Evolutionary conservation across 37 sponge, comb jelly and placozoan genomes (phyloP), one percentile per base, ranked within the genome.

Genomic region (Beroe ovata): DNA sequence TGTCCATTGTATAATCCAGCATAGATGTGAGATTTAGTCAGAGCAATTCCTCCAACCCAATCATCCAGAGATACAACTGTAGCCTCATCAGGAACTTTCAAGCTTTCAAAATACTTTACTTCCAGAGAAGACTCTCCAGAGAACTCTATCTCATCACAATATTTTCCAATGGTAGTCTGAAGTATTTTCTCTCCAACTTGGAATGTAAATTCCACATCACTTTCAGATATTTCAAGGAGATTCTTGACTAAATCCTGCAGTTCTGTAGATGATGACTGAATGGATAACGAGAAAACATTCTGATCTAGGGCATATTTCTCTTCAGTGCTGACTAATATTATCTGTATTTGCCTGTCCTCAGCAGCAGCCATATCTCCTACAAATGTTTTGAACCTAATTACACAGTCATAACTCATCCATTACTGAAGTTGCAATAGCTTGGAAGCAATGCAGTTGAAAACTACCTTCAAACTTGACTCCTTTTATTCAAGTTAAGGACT

Each of bases 1-100:
- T 77, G 84, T 0, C 84, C 84, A 42, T 77, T 77, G 84, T 77
- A 77, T 21, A 77, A 35, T 19, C 84, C 84, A 39, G 54, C 84
- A 77, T 36, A 77, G 33, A 33, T 21, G 8, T 22, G 22, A 3
- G 42, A n/a, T 23, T 39, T 25, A n/a, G 8, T 14, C 8, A 36
- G 6, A 8, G 47, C 21, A 8, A 77, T 25, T 40, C 84, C 84
- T 21, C 84, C 84, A 16, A 77, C 26, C 84, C 84, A 77, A 25
- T 77, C 84, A 40, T 77, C 54, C 25, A 77, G 25, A 25, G 35
- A 22, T 28, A 77, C 21, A n/a, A 42, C 84, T 23, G 8, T 35
- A 40, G 84, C 20, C 25, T 40, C 25, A 3, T 77, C 84, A n/a
- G 84, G 84, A 42, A 35, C 84, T 40, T 77, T 42, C 6, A 30